Evolutionary conservation across 2,113 vertebrate species (phyloP).

Genomic region (Cryptomyrus ogoouensis): DNA sequence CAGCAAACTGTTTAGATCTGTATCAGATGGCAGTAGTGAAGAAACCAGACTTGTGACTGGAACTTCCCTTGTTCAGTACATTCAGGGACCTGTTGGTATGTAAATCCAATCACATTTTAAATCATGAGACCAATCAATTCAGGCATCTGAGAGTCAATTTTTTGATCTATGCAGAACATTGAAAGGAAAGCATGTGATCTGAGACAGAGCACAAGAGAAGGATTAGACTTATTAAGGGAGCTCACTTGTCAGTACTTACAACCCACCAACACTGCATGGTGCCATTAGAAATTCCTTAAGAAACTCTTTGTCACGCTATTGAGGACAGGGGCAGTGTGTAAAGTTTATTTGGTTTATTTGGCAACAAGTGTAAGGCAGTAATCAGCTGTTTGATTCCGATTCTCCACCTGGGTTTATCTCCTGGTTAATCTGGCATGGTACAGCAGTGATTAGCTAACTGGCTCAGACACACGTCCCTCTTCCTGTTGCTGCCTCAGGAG

Average conservation of each 20-base stretch:
- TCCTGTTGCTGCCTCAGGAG: neutral
- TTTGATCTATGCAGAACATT: neutral
- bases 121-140: neutral
- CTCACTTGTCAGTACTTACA: neutral
- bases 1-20: neutral
- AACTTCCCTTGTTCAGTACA: neutral
- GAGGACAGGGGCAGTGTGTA: neutral
- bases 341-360: neutral
- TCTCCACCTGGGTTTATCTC: neutral
- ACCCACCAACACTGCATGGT: neutral
- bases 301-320: neutral
- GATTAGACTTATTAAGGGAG: neutral
- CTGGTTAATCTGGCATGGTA: neutral
- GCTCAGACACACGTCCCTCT: neutral
- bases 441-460: neutral
- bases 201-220: neutral
- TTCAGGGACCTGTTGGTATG: neutral
- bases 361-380: neutral
- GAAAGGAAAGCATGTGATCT: neutral
- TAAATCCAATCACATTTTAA: neutral
- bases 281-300: neutral
- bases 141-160: neutral
- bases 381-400: neutral
- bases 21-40: neutral
- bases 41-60: neutral